Conservation (phyloP, 2,888 invertebrate genomes). For the Argynnis bischoffii region DNA sequence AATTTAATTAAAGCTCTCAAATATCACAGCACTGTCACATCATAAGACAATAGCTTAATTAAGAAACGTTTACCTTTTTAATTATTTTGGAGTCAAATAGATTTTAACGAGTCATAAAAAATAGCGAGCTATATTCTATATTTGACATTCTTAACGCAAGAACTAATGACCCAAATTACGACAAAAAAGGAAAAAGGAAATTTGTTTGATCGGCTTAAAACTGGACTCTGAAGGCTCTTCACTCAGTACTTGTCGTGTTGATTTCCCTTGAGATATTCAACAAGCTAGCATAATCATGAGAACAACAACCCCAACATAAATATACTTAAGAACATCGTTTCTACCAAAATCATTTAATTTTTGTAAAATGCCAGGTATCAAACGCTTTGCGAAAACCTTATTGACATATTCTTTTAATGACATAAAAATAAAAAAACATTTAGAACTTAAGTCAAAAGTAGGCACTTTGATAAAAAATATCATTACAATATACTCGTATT, state of each 20-base stretch:
- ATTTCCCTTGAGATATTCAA: conserved; percentile 42
- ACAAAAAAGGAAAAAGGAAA: conserved; percentile 1
- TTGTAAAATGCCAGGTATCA: not conserved
- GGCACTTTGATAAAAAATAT: too few species aligned
- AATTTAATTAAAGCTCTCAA: too few species aligned
- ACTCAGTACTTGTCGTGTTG: conserved; percentile 35
- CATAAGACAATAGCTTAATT: too few species aligned
- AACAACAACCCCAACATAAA: conserved; percentile 4
- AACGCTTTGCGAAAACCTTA: not conserved
- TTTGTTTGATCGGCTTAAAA: conserved; percentile 26
- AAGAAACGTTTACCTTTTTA: not conserved
- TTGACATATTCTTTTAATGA: not conserved
- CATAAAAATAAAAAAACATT: too few species aligned
- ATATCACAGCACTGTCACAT: too few species aligned
- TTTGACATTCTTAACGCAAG: not conserved
- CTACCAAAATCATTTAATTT: conserved; percentile 1
- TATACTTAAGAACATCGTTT: conserved; percentile 2
- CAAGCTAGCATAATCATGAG: conserved; percentile 22
- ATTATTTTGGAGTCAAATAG: not conserved
- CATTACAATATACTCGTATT: too few species aligned
- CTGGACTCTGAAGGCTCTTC: conserved; percentile 28
- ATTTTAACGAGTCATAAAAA: not conserved
- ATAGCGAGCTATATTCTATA: not conserved
- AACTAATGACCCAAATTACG: conserved; percentile 23
- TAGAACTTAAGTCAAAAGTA: too few species aligned